These are phyloP conservation scores for Physeter macrocephalus DNA, from an alignment of 2,113 vertebrate genomes.

Conservation along the genomic window DNA sequence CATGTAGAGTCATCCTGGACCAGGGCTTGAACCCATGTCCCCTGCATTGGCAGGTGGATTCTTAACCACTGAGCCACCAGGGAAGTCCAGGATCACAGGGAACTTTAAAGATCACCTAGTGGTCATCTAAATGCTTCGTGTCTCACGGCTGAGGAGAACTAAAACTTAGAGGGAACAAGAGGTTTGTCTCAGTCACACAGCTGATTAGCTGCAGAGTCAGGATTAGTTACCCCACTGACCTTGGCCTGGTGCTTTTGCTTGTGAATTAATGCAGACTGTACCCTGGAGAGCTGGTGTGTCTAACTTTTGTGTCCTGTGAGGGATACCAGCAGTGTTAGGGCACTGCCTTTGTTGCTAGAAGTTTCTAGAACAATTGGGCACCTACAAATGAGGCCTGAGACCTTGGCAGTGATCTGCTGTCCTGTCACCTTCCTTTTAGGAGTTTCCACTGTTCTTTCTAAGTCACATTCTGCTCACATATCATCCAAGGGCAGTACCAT, in stretches of 20 bases:
- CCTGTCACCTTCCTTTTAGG: neutral
- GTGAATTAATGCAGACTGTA: neutral
- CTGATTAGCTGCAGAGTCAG: neutral
- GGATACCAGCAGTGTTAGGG: neutral
- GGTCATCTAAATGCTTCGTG: neutral
- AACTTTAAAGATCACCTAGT: neutral
- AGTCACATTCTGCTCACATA: neutral
- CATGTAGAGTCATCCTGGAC: neutral
- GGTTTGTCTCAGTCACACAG: neutral
- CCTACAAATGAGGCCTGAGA: neutral
- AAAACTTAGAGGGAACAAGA: neutral
- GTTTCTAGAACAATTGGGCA: neutral
- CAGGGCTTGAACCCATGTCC: neutral
- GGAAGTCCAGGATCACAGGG: neutral
- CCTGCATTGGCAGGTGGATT: neutral
- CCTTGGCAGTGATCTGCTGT: neutral
- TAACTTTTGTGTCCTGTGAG: neutral
- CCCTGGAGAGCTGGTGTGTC: neutral
- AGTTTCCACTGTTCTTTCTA: neutral
- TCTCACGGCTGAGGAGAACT: neutral
- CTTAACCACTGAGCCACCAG: neutral
- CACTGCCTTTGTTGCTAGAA: neutral
- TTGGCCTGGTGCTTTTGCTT: neutral
- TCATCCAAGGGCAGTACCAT: neutral
- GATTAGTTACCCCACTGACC: neutral